These are phyloP conservation scores for Corythornis cristatus DNA, from an alignment of 2,113 vertebrate genomes.

Conservation along the genomic window DNA sequence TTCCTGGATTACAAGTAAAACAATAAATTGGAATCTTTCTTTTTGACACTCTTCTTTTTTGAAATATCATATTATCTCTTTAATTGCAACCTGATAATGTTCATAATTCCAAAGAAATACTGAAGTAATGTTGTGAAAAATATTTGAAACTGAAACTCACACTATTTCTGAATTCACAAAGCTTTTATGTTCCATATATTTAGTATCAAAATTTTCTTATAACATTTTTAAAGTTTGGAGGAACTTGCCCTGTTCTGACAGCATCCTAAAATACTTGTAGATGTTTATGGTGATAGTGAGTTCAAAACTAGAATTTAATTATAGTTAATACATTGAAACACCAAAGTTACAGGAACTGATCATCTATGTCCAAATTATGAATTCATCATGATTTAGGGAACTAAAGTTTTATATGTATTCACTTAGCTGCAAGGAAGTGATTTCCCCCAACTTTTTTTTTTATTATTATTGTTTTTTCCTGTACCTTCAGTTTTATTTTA, in stretches of 20 bases:
- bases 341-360: neutral
- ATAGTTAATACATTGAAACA: neutral
- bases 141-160: neutral
- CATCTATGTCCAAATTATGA: neutral
- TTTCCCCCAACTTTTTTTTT: no score
- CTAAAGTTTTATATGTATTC: neutral
- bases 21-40: neutral
- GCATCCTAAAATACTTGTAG: neutral
- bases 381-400: neutral
- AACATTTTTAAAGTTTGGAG: neutral
- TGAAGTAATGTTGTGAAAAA: neutral
- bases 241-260: neutral
- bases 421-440: neutral
- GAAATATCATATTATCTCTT: neutral
- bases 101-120: neutral
- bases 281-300: neutral
- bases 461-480: no score
- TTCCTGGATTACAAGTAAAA: neutral
- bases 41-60: neutral
- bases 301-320: neutral
- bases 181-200: neutral
- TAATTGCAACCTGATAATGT: neutral
- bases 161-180: neutral
- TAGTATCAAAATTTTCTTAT: neutral
- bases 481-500: neutral